These are phyloP conservation scores for Argyrosomus japonicus DNA, from an alignment of 2,113 vertebrate species.

Conservation along the genomic window DNA sequence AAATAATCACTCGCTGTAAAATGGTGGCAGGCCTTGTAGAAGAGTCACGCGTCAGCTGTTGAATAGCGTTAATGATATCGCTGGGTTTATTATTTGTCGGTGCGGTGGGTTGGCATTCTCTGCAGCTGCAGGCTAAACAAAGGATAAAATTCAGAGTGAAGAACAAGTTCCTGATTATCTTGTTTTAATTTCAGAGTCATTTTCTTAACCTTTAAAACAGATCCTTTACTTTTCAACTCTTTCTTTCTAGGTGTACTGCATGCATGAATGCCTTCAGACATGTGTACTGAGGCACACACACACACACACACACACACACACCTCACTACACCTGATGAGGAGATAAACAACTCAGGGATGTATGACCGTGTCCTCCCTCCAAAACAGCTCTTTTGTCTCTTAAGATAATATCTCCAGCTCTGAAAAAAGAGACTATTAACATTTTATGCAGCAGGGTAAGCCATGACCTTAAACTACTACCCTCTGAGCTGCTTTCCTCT, in stretches of 20 bases:
- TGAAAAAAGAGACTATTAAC: slow-evolving; percentile 52
- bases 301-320: too few relatives aligned
- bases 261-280: neutral
- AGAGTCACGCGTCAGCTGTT: neutral
- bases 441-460: slow-evolving; percentile 44
- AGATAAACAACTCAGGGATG: slow-evolving; percentile 21
- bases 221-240: neutral
- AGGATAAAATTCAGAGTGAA: neutral
- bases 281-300: neutral
- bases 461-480: slow-evolving; percentile 44
- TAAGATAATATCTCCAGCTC: slow-evolving; percentile 57
- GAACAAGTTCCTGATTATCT: neutral
- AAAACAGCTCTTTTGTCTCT: slow-evolving; percentile 49
- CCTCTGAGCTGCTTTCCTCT: slow-evolving; percentile 40
- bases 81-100: neutral
- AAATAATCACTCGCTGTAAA: neutral
- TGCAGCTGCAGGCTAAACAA: neutral
- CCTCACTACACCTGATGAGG: neutral
- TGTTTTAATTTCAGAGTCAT: neutral
- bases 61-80: neutral
- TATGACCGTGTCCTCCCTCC: slow-evolving; percentile 30
- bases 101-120: neutral
- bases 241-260: neutral
- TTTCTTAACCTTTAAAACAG: neutral
- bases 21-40: neutral